A percentile compares a stretch with the other conserved stretches of the same genome.
Evolutionary conservation across 2,113 vertebrate genomes (phyloP).

Genomic region (Elachura formosa): DNA sequence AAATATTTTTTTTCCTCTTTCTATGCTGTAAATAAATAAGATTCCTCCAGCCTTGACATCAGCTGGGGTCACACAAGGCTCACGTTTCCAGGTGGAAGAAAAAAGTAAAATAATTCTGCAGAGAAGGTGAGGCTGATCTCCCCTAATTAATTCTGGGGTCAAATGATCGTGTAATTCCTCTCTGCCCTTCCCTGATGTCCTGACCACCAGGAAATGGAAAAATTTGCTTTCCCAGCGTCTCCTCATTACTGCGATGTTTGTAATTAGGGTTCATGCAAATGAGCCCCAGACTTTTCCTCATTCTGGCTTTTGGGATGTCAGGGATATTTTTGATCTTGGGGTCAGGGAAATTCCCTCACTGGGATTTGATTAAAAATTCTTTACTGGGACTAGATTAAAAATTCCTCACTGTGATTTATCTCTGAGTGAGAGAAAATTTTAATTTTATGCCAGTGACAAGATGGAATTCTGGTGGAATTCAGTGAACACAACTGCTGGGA

Average conservation of each 20-base stretch:
- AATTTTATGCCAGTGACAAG: neutral
- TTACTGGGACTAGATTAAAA: too few species aligned
- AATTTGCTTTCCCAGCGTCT: neutral
- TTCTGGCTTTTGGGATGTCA: neutral
- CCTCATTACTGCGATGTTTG: neutral
- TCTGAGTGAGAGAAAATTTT: neutral
- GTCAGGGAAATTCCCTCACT: neutral
- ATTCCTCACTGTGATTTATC: too few species aligned
- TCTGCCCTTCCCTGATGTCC: neutral
- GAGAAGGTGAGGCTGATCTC: neutral
- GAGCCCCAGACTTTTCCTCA: neutral
- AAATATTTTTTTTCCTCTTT: neutral
- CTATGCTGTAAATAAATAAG: neutral
- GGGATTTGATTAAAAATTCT: too few species aligned
- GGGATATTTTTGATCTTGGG: neutral
- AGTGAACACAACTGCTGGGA: neutral
- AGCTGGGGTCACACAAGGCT: neutral
- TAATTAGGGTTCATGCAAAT: neutral
- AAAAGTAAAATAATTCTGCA: neutral
- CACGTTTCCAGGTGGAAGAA: rapidly evolving
- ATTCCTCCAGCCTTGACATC: neutral
- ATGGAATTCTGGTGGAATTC: neutral
- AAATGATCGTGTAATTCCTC: too few species aligned
- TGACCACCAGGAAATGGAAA: neutral
- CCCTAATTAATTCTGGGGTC: neutral